Conservation (phyloP, 2,888 invertebrate species). For the Lymantria dispar region DNA sequence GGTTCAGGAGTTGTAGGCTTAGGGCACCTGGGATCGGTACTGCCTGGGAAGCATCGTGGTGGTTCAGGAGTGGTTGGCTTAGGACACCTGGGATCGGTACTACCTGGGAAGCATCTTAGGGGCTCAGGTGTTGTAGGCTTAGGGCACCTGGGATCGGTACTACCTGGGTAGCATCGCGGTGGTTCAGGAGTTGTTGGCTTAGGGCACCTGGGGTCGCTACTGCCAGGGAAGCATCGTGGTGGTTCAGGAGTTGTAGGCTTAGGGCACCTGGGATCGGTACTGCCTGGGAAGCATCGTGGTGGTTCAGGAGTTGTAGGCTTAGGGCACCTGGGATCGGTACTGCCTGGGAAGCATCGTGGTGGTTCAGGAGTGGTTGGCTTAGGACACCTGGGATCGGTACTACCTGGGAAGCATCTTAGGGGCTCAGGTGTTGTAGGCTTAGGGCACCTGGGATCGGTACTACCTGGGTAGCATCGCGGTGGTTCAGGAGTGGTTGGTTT, state of each 20-base stretch:
- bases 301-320: slow-evolving; percentile 34
- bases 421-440: slow-evolving; percentile 33
- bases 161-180: slow-evolving; percentile 15
- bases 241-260: slow-evolving; percentile 35
- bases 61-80: slow-evolving; percentile 32
- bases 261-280: slow-evolving; percentile 37
- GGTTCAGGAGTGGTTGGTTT: too few species aligned
- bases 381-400: slow-evolving; percentile 41
- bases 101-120: slow-evolving; percentile 42
- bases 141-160: slow-evolving; percentile 30
- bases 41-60: slow-evolving; percentile 34
- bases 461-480: slow-evolving; percentile 34
- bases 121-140: slow-evolving; percentile 34
- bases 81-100: slow-evolving; percentile 43
- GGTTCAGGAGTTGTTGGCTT: slow-evolving; percentile 25
- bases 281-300: slow-evolving; percentile 20
- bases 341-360: slow-evolving; percentile 27
- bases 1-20: slow-evolving; percentile 42
- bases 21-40: slow-evolving; percentile 35
- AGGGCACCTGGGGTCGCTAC: slow-evolving; percentile 21
- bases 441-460: slow-evolving; percentile 36
- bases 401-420: slow-evolving; percentile 33
- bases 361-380: slow-evolving; percentile 28
- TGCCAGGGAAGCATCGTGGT: slow-evolving; percentile 37
- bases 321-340: slow-evolving; percentile 32